Conservation (phyloP, 1,140 invertebrate species). For the Pseudomyrmex flavicornis region DNA sequence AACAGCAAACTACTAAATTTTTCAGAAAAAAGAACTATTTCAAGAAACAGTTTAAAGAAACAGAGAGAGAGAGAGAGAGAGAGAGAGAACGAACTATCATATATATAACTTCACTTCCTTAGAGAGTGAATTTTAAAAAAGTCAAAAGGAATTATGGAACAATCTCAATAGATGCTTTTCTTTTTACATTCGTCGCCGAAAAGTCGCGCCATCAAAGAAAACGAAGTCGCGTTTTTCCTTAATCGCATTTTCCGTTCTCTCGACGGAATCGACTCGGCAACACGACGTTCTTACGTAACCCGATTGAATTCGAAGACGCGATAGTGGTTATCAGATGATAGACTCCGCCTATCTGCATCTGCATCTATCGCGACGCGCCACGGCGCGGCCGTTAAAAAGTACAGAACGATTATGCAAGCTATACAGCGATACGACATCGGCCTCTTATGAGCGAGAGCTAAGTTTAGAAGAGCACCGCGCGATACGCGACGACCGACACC, state of each 20-base stretch:
- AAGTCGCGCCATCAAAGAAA: not conserved
- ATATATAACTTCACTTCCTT: too few species aligned
- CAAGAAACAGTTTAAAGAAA: too few species aligned
- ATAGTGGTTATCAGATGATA: slow-evolving; percentile 49
- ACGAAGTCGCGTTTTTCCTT: not conserved
- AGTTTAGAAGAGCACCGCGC: slow-evolving; percentile 74
- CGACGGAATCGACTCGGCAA: not conserved
- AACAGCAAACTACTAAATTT: too few species aligned
- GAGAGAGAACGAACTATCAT: too few species aligned
- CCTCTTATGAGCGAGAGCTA: slow-evolving; percentile 75
- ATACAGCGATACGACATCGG: slow-evolving; percentile 53
- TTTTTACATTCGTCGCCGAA: too few species aligned
- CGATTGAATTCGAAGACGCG: slow-evolving; percentile 33
- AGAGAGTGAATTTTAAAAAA: too few species aligned
- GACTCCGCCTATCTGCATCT: slow-evolving; percentile 61
- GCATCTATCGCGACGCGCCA: slow-evolving; percentile 30
- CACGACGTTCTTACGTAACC: slow-evolving; percentile 51
- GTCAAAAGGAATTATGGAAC: too few species aligned
- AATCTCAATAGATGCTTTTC: too few species aligned
- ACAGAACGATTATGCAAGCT: slow-evolving; percentile 79
- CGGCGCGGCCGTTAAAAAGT: slow-evolving; percentile 63
- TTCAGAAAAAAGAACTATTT: too few species aligned
- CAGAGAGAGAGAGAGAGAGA: too few species aligned
- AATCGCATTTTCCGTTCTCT: not conserved
- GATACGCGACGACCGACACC: slow-evolving; percentile 8